Evolutionary conservation across 2,797 vertebrate genomes (phyloP).

Genomic region (Tenualosa ilisha): DNA sequence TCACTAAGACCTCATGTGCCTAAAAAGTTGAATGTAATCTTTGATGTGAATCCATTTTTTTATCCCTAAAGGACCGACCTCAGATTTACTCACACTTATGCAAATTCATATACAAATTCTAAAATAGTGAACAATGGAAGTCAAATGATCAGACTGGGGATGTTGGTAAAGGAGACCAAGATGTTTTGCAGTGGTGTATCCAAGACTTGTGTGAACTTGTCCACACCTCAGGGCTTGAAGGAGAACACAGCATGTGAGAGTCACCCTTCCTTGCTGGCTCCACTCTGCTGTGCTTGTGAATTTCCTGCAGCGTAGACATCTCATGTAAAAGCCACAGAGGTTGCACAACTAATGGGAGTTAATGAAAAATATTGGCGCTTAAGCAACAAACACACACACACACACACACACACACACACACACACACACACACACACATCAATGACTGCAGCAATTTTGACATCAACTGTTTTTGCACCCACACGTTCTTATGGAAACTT

Average conservation of each 20-base stretch:
- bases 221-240: neutral
- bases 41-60: neutral
- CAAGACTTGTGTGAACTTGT: neutral
- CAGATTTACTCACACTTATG: neutral
- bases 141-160: neutral
- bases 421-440: no score
- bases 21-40: neutral
- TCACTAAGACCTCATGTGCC: neutral
- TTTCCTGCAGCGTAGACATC: neutral
- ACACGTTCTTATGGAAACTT: neutral
- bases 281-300: neutral
- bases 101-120: neutral
- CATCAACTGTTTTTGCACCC: neutral
- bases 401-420: no score
- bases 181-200: neutral
- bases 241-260: neutral
- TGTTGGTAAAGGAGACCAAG: neutral
- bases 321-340: neutral
- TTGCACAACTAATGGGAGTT: neutral
- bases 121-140: neutral
- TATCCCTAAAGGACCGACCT: no score
- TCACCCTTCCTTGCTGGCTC: neutral
- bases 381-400: neutral
- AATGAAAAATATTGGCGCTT: neutral
- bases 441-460: no score